These are phyloP conservation scores for Drosophila orena DNA, from an alignment of 1,140 invertebrate species.

Conservation along the genomic window DNA sequence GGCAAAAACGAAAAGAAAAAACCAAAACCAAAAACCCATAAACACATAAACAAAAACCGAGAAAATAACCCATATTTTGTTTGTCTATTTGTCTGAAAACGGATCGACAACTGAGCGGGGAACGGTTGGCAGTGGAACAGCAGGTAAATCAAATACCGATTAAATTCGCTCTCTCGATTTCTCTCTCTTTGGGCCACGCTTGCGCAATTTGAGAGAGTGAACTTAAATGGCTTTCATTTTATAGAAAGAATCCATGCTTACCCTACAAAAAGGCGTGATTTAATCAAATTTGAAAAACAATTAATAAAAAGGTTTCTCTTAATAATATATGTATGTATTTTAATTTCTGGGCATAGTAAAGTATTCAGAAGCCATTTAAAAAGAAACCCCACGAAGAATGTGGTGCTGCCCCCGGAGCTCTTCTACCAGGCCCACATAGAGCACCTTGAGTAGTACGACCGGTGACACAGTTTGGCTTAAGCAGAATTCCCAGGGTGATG, in stretches of 20 bases:
- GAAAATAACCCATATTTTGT: constrained; percentile 16
- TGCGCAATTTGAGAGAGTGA: constrained; percentile 34
- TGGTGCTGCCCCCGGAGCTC: constrained; percentile 1
- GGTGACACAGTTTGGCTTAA: constrained; percentile 27
- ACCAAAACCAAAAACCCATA: constrained; percentile 21
- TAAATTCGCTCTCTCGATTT: constrained; percentile 1
- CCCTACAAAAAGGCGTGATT: background rate
- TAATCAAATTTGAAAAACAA: background rate
- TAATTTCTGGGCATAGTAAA: background rate
- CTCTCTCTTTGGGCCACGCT: constrained; percentile 27
- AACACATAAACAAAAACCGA: constrained; percentile 11
- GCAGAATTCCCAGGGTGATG: constrained; percentile 14
- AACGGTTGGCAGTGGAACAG: constrained; percentile 17
- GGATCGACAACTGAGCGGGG: constrained; percentile 17
- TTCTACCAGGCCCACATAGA: background rate
- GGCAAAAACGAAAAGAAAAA: constrained; percentile 18
- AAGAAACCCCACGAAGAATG: background rate
- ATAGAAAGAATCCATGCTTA: background rate
- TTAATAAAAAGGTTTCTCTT: no score
- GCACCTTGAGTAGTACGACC: constrained; percentile 24
- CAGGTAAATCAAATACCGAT: constrained; percentile 15
- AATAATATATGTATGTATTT: no score
- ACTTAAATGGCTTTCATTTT: background rate
- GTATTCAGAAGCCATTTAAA: background rate
- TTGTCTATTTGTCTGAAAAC: constrained; percentile 19